Evolutionary conservation across 2,797 vertebrate genomes (phyloP).

Genomic region (Sphaeramia orbicularis): DNA sequence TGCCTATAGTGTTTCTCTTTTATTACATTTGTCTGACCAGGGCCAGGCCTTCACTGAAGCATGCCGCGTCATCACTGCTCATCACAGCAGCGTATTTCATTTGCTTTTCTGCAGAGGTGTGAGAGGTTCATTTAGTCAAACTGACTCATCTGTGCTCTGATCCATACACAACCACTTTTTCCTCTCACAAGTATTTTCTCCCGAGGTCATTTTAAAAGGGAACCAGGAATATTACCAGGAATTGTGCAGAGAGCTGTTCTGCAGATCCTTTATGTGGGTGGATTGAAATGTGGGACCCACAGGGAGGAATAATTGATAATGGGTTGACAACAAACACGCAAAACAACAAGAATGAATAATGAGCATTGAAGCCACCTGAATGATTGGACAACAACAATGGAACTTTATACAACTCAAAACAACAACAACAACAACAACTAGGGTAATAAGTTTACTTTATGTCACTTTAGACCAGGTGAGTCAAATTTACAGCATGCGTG

Average conservation of each 20-base stretch:
- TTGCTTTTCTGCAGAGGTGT: not conserved
- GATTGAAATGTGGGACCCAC: slow-evolving; percentile 20
- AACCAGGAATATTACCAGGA: not conserved
- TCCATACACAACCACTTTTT: slow-evolving; percentile 25
- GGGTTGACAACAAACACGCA: not conserved
- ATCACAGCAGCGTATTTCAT: not conserved
- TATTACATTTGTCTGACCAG: not conserved
- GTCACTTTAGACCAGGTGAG: too few relatives aligned
- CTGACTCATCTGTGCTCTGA: not conserved
- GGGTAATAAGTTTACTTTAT: too few relatives aligned
- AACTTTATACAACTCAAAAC: not conserved
- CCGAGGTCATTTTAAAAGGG: slow-evolving; percentile 14
- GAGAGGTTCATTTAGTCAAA: slow-evolving; percentile 13
- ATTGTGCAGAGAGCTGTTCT: too few relatives aligned
- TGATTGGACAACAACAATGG: not conserved
- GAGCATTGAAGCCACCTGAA: not conserved
- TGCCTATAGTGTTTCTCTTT: not conserved
- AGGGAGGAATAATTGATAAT: slow-evolving; percentile 6
- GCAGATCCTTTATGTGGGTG: slow-evolving; percentile 31
- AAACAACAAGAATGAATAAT: slow-evolving; percentile 17
- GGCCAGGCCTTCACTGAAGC: slow-evolving; percentile 1
- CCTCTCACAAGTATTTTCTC: slow-evolving; percentile 2
- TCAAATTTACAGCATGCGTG: too few relatives aligned
- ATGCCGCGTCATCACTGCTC: not conserved
- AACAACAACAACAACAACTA: too few relatives aligned